Percentiles rank a stretch among this genome's conserved stretches.
Conservation (phyloP, 2,888 invertebrate genomes). For the Abrostola triplasia region DNA sequence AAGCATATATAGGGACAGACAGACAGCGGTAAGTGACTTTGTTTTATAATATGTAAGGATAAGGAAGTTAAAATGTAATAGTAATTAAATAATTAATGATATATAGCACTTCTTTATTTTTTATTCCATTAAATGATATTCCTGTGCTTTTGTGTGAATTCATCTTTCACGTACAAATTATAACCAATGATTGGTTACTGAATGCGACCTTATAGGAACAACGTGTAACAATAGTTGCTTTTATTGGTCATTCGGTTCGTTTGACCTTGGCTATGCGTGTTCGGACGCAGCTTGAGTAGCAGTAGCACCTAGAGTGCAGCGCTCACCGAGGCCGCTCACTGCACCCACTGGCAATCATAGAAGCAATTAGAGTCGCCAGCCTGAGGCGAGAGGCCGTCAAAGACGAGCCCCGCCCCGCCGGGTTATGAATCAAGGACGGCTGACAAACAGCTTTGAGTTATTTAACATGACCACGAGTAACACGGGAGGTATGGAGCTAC, state of each 20-base stretch:
- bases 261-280: slow-evolving; percentile 49
- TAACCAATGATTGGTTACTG: not conserved
- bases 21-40: no score
- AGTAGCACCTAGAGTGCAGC: slow-evolving; percentile 39
- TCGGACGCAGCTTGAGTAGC: slow-evolving; percentile 36
- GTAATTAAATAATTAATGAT: no score
- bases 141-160: no score
- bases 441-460: slow-evolving; percentile 3
- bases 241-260: slow-evolving; percentile 39
- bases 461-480: slow-evolving; percentile 3
- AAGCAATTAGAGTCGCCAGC: slow-evolving; percentile 62
- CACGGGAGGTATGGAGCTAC: not conserved
- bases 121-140: no score
- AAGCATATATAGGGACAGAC: no score
- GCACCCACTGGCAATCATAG: slow-evolving; percentile 54
- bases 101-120: no score
- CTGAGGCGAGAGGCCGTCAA: slow-evolving; percentile 68
- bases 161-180: not conserved
- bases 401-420: slow-evolving; percentile 66
- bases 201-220: slow-evolving; percentile 43
- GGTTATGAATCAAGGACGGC: slow-evolving; percentile 74
- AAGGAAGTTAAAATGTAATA: no score
- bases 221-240: slow-evolving; percentile 45
- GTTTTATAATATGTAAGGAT: no score
- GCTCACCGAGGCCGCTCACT: slow-evolving; percentile 40